Base-by-base conservation (phyloP, 2,797 vertebrate species). In the Acrossocheilus wenchowensis region DNA sequence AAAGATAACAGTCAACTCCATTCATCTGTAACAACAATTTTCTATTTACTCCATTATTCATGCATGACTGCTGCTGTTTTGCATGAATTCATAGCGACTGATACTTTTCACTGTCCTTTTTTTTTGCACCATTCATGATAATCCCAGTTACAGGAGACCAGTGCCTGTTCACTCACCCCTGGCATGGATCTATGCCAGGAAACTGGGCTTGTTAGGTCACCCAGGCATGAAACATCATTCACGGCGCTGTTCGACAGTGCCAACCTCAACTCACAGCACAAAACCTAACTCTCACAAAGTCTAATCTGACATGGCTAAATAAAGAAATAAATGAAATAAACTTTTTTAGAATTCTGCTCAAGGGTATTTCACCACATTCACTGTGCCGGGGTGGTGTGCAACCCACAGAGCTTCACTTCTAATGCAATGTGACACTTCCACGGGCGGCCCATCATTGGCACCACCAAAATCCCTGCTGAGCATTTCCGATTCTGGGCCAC, bases 351-450 rank as follows among this genome's bases (percentile, higher is more conserved):
- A 48, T 48, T 36, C 10, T 52, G 48, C 19, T 77, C 4, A 60
- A 71, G 39, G 11, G n/a, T 87, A 11, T 73, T 81, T 75, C n/a
- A 41, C 23, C 78, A 71, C 45, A 45, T n/a, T 64, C 66, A 34
- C 9, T 66, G 54, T 34, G 69, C 23, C 69, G 23, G 52, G 68
- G 62, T 84, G 82, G 60, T 54, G 72, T 68, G 26, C 36, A 62
- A 80, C 78, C 52, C 69, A 54, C 39, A 81, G 52, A 34, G 75
- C 82, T 15, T 81, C 62, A 52, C 45, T 73, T 36, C 3, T 90
- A 87, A 85, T 85, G 80, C 62, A 83, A 30, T 68, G 80, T 90
- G 86, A 83, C 88, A 89, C 50, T 21, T 85, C 60, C 69, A 85
- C 39, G 9, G 78, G 64, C 73, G 48, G 79, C 36, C 17, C 87